Conservation (phyloP, 2,888 invertebrate species). For the Acleris literana region DNA sequence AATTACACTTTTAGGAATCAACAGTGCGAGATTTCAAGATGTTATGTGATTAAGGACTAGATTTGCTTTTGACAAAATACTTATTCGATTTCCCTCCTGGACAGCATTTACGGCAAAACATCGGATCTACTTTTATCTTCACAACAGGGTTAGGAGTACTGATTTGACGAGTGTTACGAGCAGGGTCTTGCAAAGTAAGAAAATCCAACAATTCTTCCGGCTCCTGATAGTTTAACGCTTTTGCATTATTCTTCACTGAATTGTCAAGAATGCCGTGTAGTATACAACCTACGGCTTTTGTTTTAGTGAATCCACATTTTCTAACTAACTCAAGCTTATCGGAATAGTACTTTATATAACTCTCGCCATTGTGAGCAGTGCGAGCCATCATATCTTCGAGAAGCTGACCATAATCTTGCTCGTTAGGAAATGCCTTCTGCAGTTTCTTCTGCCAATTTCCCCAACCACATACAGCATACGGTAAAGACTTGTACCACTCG, state of each 20-base stretch:
- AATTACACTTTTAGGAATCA: too few relatives aligned
- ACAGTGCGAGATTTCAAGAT: too few relatives aligned
- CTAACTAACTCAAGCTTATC: neutral
- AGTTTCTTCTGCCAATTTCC: neutral
- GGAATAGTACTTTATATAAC: neutral
- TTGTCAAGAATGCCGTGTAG: neutral
- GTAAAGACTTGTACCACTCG: neutral
- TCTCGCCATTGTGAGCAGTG: neutral
- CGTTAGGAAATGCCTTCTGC: neutral
- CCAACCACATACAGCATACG: neutral
- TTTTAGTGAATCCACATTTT: neutral
- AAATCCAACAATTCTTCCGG: neutral
- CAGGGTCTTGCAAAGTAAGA: neutral
- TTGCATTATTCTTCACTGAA: neutral
- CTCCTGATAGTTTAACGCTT: neutral
- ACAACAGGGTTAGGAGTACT: too few relatives aligned
- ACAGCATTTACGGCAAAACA: too few relatives aligned
- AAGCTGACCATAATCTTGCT: neutral
- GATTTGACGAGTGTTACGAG: neutral
- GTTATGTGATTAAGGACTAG: too few relatives aligned
- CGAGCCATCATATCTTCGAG: neutral
- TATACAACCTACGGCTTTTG: neutral
- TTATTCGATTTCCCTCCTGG: too few relatives aligned
- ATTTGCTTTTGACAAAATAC: too few relatives aligned
- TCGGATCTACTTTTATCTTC: too few relatives aligned